Evolutionary conservation across 2,113 vertebrate species (phyloP).

Genomic region (Forbesichthys papilliferus): DNA sequence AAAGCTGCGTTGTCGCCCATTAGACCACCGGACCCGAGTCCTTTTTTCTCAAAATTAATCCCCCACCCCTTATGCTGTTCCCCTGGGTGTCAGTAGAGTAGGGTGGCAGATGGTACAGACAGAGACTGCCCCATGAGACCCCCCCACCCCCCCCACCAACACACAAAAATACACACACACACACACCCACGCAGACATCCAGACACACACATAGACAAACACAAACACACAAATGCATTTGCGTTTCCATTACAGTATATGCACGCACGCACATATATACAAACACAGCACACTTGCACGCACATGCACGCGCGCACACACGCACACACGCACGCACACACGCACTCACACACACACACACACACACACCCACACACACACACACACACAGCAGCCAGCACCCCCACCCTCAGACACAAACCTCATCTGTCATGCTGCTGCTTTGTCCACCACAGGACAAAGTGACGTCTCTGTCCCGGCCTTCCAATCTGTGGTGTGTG

Average conservation of each 20-base stretch:
- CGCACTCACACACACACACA: conserved; percentile 11
- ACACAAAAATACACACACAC: conserved; percentile 28
- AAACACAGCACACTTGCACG: conserved; percentile 19
- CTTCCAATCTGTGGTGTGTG: conserved; percentile 44
- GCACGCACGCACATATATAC: conserved; percentile 15
- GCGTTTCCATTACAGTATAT: neutral
- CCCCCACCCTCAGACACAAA: conserved; percentile 59
- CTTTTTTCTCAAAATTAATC: conserved; percentile 67
- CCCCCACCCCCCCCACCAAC: conserved; percentile 39
- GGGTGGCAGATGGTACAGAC: conserved; percentile 82
- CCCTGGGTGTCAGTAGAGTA: conserved; percentile 80
- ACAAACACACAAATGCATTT: conserved; percentile 4
- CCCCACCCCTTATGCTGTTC: conserved; percentile 70
- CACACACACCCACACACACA: conserved; percentile 12
- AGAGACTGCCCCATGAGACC: conserved; percentile 77
- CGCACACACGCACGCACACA: conserved; percentile 7
- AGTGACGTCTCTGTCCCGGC: conserved; percentile 59
- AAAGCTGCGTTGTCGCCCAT: conserved; percentile 72
- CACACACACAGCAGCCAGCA: conserved; percentile 38
- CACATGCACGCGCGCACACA: neutral
- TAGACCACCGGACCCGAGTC: conserved; percentile 66
- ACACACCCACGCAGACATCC: conserved; percentile 1
- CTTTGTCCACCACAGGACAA: conserved; percentile 61
- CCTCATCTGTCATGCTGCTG: conserved; percentile 73
- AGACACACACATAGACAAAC: conserved; percentile 14